Base-by-base conservation (phyloP, 92 coral and sea anemone genomes). In the Porites divaricata region DNA sequence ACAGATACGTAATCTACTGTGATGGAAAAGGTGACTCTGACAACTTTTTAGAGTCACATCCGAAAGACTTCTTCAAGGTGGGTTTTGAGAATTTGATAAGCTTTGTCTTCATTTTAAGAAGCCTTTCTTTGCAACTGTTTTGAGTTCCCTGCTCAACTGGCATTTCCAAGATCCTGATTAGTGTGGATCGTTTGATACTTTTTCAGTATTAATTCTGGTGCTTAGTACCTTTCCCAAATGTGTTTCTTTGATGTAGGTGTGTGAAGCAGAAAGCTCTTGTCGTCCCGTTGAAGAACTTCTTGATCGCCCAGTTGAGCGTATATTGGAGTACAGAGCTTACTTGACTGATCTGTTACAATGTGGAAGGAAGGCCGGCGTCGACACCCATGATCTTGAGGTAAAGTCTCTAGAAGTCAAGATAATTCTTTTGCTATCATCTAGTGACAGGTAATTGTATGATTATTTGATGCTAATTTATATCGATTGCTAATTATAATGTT, bases 21-120 rank as follows among this genome's bases (percentile, higher is more conserved):
- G 97, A 93, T 79, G 96, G 90, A 71, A 97, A 97, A 64, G 89
- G 94, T 28, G 97, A 97, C 70, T 97, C 99, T 1, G 97, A 95
- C 63, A 72, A 85, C 35, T 90, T 86, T 65, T 67, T 97, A 74
- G 90, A 93, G 72, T 85, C 93, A 24, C 83, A 84, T 25, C 95
- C 93, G 10, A 92, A 91, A 21, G 94, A 87, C 48, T 91, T 81
- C 81, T 93, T 97, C 77, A 91, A 95, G 96, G 99, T 97, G 72
- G 21, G 86, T 59, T 54, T 54, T 54, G 77, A 22, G 62, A 8
- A 11, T 23, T 21, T 52, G 20, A 66, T 66, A 4, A 35, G 45
- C 35, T 12, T 45, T 22, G 12, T 8, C 17, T 23, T n/a, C 17
- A 69, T 17, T 4, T 28, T 69, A 45, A 35, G 48, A 4, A 71